A percentile compares a stretch with the other conserved stretches of the same genome.
Evolutionary conservation across 2,113 vertebrate genomes (phyloP).

Genomic region (Caracal caracal): DNA sequence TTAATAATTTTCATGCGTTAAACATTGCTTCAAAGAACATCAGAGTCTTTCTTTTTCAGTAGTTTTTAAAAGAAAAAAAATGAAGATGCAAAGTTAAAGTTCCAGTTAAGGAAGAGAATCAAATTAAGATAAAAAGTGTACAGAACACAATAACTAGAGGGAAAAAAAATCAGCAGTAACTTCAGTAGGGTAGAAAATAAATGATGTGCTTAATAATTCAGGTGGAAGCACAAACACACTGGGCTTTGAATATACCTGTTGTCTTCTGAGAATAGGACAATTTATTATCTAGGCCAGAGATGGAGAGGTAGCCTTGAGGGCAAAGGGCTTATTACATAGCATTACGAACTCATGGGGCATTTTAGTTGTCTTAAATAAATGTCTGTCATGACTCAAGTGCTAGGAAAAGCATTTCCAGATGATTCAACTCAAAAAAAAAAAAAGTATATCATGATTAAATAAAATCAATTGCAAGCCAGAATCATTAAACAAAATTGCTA

Average conservation of each 20-base stretch:
- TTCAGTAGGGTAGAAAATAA: background rate
- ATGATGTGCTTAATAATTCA: background rate
- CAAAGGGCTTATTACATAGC: background rate
- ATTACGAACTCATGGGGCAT: background rate
- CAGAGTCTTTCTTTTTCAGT: background rate
- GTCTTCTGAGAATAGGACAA: background rate
- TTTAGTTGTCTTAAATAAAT: conserved; percentile 45
- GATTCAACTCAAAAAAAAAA: conserved; percentile 29
- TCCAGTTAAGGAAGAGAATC: background rate
- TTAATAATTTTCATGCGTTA: background rate
- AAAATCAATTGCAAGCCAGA: conserved; percentile 27
- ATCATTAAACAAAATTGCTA: conserved; percentile 29
- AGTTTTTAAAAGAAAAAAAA: background rate
- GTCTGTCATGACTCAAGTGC: background rate
- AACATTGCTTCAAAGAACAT: background rate
- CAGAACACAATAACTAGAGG: background rate
- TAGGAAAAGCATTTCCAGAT: background rate
- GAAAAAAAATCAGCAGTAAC: background rate
- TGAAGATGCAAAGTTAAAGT: background rate
- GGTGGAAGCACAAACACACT: background rate
- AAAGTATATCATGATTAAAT: background rate
- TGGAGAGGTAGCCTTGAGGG: background rate
- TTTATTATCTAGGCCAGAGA: conserved; percentile 19
- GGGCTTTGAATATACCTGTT: background rate
- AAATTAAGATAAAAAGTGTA: conserved; percentile 32